These are phyloP conservation scores for Pocillopora verrucosa DNA, from an alignment of 64 coral and sea anemone species.

Conservation along the genomic window DNA sequence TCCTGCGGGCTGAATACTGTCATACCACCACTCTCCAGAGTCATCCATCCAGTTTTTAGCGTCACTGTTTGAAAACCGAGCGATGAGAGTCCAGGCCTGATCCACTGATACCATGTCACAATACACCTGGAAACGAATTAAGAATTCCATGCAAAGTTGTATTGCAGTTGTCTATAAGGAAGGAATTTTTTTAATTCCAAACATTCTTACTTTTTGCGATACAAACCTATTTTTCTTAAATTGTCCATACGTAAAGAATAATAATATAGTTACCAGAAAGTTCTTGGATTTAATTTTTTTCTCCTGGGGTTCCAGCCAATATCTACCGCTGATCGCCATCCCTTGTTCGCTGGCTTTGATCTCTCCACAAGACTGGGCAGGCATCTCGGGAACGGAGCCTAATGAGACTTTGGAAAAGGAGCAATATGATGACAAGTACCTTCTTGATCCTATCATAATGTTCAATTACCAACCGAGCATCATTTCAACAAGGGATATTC, in stretches of 20 bases:
- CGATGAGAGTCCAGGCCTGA: no score
- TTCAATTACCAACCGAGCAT: no score
- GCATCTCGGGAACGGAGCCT: no score
- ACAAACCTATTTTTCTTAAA: background rate
- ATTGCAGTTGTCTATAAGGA: background rate
- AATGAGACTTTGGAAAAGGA: no score
- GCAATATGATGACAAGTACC: no score
- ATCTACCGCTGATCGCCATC: background rate
- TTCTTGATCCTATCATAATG: no score
- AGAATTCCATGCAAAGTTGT: background rate
- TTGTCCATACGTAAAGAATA: background rate
- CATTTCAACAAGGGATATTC: no score
- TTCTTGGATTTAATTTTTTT: no score
- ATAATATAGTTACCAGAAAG: background rate
- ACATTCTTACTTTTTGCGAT: background rate
- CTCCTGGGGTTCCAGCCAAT: background rate
- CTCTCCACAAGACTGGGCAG: background rate
- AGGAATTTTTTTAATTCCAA: background rate
- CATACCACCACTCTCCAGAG: conserved; percentile 46
- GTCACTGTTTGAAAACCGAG: no score
- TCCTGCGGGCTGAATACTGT: conserved; percentile 20
- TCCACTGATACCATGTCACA: no score
- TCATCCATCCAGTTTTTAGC: no score
- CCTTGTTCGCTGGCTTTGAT: background rate
- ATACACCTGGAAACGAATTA: no score